Base-by-base conservation (phyloP, 1,140 invertebrate species). In the Aphelenchoides fujianensis region DNA sequence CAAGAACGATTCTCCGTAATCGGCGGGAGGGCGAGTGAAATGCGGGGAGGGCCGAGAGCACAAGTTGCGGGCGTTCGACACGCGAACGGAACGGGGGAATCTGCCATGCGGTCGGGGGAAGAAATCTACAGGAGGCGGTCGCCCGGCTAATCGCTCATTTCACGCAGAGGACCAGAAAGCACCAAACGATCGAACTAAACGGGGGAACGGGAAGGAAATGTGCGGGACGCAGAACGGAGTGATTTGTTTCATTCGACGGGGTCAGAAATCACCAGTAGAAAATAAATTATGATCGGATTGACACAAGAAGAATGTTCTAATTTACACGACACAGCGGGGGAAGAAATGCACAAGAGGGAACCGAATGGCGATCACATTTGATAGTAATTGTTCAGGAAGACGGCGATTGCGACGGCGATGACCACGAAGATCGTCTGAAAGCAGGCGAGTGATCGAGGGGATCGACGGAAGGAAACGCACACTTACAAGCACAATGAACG, bases 341-440 rank as follows among this genome's bases (percentile, higher is more conserved):
- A 55, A 7, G 7, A 55, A 63, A 31, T 31, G 31, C 61, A 63
- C 2, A n/a, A 27, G 9, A 27, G 48, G 19, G 19, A 63, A 3
- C 48, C 2, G 30, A 23, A 2, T 30, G 61, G 28, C n/a, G 3
- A 16, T 55, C 3, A 55, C 23, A 67, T 27, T 67, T 66, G 3
- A 62, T 75, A 75, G 59, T 77, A 79, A 41, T 59, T 63, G 72
- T 77, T 77, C 19, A 77, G 52, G 30, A 82, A 52, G 41, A 79
- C 37, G 27, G 77, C 77, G 30, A 79, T 78, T n/a, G 34, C 41
- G 31, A 81, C 48, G 48, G 77, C 75, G 5, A 79, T 16, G 23
- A 81, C 34, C n/a, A 80, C 71, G 61, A 79, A 79, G 37, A 79
- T 31, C 31, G 76, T 66, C 76, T 78, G 62, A 81, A 78, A 82